A percentile compares a stretch with the other conserved stretches of the same genome.
Conservation (phyloP, 2,797 vertebrate species). For the Adelosebastes latens region DNA sequence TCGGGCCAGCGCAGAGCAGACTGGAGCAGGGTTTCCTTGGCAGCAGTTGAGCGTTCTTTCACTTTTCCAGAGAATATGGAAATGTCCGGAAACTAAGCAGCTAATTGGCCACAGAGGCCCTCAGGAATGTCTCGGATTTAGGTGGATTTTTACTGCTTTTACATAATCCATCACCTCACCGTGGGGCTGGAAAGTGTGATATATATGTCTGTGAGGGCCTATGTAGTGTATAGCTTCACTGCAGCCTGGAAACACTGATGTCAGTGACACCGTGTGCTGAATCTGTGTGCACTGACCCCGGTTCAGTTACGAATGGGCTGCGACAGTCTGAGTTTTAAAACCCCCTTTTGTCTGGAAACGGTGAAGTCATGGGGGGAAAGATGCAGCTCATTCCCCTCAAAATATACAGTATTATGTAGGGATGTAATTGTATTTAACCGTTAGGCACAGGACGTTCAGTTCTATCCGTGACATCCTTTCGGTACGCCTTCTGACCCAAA, state of each 20-base stretch:
- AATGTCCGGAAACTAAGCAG: constrained; percentile 70
- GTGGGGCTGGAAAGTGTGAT: constrained; percentile 27
- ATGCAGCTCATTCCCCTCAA: constrained; percentile 7
- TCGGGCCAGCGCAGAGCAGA: constrained; percentile 50
- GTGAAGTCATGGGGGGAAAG: constrained; percentile 56
- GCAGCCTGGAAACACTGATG: constrained; percentile 75
- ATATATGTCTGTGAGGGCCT: constrained; percentile 41
- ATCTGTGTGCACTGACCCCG: constrained; percentile 23
- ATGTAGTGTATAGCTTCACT: constrained; percentile 33
- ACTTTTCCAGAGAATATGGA: constrained; percentile 73
- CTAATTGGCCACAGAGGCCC: constrained; percentile 72
- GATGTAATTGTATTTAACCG: too few species aligned
- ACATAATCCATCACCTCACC: constrained; percentile 63
- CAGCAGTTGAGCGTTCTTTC: constrained; percentile 57
- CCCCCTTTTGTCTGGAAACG: constrained; percentile 52
- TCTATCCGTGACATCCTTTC: too few species aligned
- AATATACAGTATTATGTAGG: neutral
- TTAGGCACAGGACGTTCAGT: too few species aligned
- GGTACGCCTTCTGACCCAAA: too few species aligned
- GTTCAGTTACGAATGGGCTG: constrained; percentile 31
- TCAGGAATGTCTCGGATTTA: constrained; percentile 69
- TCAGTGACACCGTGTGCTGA: constrained; percentile 41
- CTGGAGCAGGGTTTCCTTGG: constrained; percentile 76
- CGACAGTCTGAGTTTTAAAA: constrained; percentile 45
- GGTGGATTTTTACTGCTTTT: constrained; percentile 62